Percentiles rank a stretch among this genome's conserved stretches.
Conservation (phyloP, 1,140 invertebrate genomes). For the Hestina assimilis region DNA sequence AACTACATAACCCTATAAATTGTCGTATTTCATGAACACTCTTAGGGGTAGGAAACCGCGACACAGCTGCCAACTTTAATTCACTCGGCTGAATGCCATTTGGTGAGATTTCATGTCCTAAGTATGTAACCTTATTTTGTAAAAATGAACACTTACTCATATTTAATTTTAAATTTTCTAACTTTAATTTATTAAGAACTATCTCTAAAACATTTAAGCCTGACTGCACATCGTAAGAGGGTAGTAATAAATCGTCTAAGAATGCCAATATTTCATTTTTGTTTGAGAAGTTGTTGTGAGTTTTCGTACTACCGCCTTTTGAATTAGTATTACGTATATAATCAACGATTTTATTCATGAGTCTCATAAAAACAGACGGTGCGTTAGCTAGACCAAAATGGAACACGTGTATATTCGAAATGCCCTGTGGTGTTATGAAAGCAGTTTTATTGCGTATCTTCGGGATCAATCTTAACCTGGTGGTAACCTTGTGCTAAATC, state of each 20-base stretch:
- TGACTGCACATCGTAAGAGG: background rate
- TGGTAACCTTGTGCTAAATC: constrained; percentile 66
- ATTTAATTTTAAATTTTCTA: constrained; percentile 18
- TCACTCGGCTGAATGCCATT: background rate
- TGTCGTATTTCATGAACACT: constrained; percentile 12
- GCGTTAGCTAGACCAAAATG: constrained; percentile 25
- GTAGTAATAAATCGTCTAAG: constrained; percentile 15
- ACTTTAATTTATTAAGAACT: constrained; percentile 1
- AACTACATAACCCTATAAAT: constrained; percentile 3
- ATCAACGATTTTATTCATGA: background rate
- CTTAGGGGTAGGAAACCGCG: background rate
- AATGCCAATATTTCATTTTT: background rate
- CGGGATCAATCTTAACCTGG: constrained; percentile 11
- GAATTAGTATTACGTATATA: no score
- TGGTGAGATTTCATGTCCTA: constrained; percentile 23
- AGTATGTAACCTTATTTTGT: constrained; percentile 2
- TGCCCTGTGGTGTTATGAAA: constrained; percentile 22
- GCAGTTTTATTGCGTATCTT: constrained; percentile 19
- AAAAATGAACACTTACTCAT: constrained; percentile 19
- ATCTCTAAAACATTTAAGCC: constrained; percentile 6
- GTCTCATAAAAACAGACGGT: constrained; percentile 10
- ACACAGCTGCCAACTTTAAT: background rate
- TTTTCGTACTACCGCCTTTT: background rate
- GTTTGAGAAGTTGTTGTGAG: no score
- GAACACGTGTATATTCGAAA: constrained; percentile 23